Base-by-base conservation (phyloP, 1,140 invertebrate species). In the Linepithema humile region DNA sequence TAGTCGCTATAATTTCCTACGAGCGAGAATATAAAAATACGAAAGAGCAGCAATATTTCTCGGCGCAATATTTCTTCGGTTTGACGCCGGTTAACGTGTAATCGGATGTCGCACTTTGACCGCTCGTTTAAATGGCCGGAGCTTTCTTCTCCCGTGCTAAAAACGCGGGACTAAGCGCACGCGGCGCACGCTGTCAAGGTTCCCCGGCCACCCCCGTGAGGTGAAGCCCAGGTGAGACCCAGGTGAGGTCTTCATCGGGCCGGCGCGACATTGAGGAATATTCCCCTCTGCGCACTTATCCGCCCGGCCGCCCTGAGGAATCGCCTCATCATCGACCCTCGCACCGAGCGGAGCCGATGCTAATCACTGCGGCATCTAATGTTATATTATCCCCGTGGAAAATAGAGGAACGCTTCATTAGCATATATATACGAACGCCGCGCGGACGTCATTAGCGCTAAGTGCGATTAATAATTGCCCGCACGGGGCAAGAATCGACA, bases 211-310 rank as follows among this genome's bases (percentile, higher is more conserved):
- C 88, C 88, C 88, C 48, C 69, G 64, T 78, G 75, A 69, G 75
- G 12, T 80, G 75, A 80, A 12, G 64, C 38, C 48, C 40, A 48
- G 59, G 70, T 73, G 70, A 73, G 53, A 12, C 38, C 29, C 57
- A 26, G 29, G 65, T 89, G 88, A 90, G 83, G 88, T 90, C 88
- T 90, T 90, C 88, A 90, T 90, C 78, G 83, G 59, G 67, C 53
- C 72, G 77, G 69, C 65, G 88, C 88, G 88, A 90, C 88, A 89
- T 90, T 90, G 88, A 90, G 88, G 85, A 20, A 89, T 90, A 89
- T 85, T 88, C 86, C 73, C 85, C 88, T 83, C 85, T 85, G 83
- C n/a, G n/a, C 82, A 87, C 86, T 80, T 83, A 84, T 89, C 82
- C 48, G 2, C 35, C 20, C 26, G 59, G 64, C 70, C 67, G 70